Conservation (phyloP, 1,140 invertebrate species). For the Zophobas atratus region DNA sequence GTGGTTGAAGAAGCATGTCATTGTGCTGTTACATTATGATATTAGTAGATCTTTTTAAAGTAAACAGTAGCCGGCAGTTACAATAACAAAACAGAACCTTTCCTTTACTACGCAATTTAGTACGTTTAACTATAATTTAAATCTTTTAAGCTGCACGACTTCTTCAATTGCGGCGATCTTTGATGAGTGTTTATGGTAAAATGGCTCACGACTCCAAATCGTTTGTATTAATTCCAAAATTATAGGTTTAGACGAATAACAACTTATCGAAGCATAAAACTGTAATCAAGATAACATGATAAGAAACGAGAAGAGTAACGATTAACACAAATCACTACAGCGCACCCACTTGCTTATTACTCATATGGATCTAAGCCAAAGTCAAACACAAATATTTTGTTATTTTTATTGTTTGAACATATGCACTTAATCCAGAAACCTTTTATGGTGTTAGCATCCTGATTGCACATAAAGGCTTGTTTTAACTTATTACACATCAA, state of each 20-base stretch:
- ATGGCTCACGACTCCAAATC: slow-evolving; percentile 17
- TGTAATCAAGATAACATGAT: no score
- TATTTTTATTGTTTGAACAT: no score
- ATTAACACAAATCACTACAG: no score
- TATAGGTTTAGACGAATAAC: neutral
- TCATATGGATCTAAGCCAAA: no score
- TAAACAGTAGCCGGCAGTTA: slow-evolving; percentile 13
- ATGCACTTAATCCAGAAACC: no score
- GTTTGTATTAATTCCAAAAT: slow-evolving; percentile 15
- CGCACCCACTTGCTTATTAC: no score
- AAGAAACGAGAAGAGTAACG: no score
- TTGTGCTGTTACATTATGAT: no score
- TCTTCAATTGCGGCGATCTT: neutral
- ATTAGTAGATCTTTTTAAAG: neutral
- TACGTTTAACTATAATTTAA: neutral
- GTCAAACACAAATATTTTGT: no score
- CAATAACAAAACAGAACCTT: neutral
- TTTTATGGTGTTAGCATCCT: no score
- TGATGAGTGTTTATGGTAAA: slow-evolving; percentile 7
- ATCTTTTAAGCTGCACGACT: slow-evolving; percentile 9
- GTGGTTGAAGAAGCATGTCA: no score
- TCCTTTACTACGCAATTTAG: slow-evolving; percentile 14
- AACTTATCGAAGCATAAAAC: neutral
- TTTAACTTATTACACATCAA: slow-evolving; percentile 11
- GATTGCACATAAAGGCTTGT: no score